Base-by-base conservation (phyloP, 2,888 invertebrate species). In the Philhelius pedissequus region DNA sequence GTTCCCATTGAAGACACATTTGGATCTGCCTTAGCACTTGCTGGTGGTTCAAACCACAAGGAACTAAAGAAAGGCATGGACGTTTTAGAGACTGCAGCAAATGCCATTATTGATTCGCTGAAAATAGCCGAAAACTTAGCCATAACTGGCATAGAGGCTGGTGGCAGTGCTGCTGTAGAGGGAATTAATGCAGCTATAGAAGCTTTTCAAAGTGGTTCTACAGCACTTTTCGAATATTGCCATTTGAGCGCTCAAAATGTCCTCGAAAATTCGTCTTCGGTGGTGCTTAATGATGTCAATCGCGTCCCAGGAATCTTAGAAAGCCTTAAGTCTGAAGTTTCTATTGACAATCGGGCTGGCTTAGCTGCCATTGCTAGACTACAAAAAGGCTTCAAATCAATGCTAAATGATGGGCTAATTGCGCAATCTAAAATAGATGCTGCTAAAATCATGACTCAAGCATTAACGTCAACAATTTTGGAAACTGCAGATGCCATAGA, bases 181-280 rank as follows among this genome's bases (percentile, higher is more conserved):
- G 32, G 35, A 32, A 4, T 35, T 3, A 35, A 56, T 6, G 20
- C 32, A 6, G 56, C 32, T 20, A 5, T 9, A 9, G 27, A 52
- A 15, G 27, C n/a, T n/a, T 3, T 48, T n/a, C n/a, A 13, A 7
- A 48, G 13, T 48, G 48, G 22, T 6, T 22, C 13, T 7, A 25
- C 22, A n/a, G 22, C 25, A 25, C 6, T 3, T 3, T 48, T 48
- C 3, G 7, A 5, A 1, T n/a, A 25, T n/a, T 3, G 7, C 0
- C 3, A 48, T 25, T 13, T 25, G 0, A 7, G 48, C n/a, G 48
- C 48, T 7, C 13, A n/a, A 25, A 1, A 7, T 25, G n/a, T 25
- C 0, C 1, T 48, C 0, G 25, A 25, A 3, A 11, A 8, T 8
- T 7, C 5, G 1, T 18, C 0, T 9, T 11, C 1, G 15, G 13